Evolutionary conservation across 2,888 invertebrate species (phyloP).

Genomic region (Drosophila recens): DNA sequence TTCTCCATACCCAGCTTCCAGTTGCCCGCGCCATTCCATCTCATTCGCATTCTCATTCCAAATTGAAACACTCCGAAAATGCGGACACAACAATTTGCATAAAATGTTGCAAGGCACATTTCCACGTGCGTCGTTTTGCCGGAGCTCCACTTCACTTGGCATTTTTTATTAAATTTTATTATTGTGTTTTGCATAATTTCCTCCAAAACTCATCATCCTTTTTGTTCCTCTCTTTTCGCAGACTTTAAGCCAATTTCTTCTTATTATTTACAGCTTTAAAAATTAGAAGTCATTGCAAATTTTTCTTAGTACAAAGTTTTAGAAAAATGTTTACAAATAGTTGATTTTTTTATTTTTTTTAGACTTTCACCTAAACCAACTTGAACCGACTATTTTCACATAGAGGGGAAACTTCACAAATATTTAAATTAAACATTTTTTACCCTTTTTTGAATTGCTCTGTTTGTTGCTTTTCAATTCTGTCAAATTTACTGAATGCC

Average conservation of each 20-base stretch:
- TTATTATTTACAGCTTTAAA: conserved; percentile 2
- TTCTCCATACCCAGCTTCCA: neutral
- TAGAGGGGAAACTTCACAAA: too few relatives aligned
- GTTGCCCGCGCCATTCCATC: neutral
- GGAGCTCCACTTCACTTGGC: conserved; percentile 36
- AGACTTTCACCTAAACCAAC: too few relatives aligned
- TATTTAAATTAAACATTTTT: neutral
- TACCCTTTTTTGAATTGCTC: neutral
- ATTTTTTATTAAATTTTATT: conserved; percentile 77
- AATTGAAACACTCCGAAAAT: conserved; percentile 36
- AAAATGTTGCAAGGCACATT: conserved; percentile 61
- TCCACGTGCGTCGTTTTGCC: conserved; percentile 16
- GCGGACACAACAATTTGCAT: conserved; percentile 66
- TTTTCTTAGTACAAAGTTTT: neutral
- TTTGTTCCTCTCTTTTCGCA: conserved; percentile 4
- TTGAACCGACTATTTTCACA: too few relatives aligned
- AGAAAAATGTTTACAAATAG: neutral
- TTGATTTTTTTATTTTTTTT: neutral
- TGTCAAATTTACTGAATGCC: neutral
- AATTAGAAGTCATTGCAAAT: neutral
- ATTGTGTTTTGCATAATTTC: conserved; percentile 78
- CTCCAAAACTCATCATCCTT: conserved; percentile 11
- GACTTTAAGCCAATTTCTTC: neutral
- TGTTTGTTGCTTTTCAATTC: neutral
- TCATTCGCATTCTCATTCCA: neutral